phyloP scores from a whole-genome alignment of 2,113 vertebrate species.

The Tylochromis polylepis region DNA sequence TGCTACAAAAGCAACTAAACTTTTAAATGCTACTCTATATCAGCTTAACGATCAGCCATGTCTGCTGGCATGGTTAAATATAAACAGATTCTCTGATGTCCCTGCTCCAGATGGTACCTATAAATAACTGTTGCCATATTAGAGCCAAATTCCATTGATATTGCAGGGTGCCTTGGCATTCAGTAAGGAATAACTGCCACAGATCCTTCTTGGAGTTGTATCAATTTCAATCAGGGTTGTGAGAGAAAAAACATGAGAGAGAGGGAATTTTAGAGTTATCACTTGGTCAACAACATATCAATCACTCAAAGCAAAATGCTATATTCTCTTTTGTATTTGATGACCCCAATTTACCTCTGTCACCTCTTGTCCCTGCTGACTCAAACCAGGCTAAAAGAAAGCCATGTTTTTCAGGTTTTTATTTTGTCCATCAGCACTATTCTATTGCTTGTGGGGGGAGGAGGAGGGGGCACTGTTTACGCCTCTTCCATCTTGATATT shows the following conservation, averaged over 20 bases:
- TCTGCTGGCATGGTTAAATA: not conserved
- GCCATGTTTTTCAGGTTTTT: slow-evolving; percentile 40
- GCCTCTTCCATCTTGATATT: slow-evolving; percentile 61
- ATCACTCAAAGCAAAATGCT: slow-evolving; percentile 46
- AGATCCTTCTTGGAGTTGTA: not conserved
- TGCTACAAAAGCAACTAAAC: not conserved
- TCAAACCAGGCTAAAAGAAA: slow-evolving; percentile 44
- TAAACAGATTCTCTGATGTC: slow-evolving; percentile 12
- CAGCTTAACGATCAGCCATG: not conserved
- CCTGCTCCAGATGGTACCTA: slow-evolving; percentile 1
- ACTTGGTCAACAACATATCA: slow-evolving; percentile 42
- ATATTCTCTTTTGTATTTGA: slow-evolving; percentile 39
- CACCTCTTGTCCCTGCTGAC: slow-evolving; percentile 60
- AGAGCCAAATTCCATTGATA: not conserved
- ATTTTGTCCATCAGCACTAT: slow-evolving; percentile 63
- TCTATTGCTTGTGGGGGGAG: not conserved
- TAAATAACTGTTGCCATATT: not conserved
- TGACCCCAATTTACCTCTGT: slow-evolving; percentile 61
- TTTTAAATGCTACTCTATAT: not conserved
- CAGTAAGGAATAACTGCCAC: not conserved
- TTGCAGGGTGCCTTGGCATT: not conserved
- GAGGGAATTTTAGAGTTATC: not conserved
- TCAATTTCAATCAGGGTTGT: not conserved
- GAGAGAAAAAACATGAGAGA: not conserved
- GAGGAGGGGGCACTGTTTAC: slow-evolving; percentile 17